phyloP scores from a whole-genome alignment of 1,140 invertebrate genomes.

The Cyphomyrmex costatus region DNA sequence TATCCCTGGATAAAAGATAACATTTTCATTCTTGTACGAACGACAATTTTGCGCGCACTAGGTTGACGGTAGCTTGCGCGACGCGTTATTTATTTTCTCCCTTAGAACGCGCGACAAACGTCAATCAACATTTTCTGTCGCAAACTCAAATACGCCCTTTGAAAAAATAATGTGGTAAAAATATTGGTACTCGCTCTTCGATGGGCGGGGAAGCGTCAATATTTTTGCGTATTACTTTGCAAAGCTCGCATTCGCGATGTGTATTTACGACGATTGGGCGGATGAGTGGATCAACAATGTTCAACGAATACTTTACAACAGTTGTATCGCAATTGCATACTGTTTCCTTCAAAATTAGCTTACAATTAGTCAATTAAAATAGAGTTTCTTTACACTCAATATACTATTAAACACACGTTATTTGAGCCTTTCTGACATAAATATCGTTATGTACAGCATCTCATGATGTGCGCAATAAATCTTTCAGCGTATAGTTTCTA shows the following conservation, averaged over 20 bases:
- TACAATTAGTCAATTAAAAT: not conserved
- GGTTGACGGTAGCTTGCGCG: not conserved
- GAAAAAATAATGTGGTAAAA: conserved; percentile 59
- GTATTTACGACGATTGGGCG: conserved; percentile 40
- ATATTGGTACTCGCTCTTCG: conserved; percentile 42
- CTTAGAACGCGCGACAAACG: conserved; percentile 54
- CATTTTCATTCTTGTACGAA: conserved; percentile 60
- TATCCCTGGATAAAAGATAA: conserved; percentile 59
- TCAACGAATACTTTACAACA: conserved; percentile 29
- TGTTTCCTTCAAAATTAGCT: conserved; percentile 1
- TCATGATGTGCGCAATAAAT: conserved; percentile 24
- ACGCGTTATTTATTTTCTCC: conserved; percentile 53
- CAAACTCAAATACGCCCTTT: conserved; percentile 56
- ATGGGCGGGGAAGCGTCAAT: conserved; percentile 24
- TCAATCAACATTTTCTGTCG: conserved; percentile 59
- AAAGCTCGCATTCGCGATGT: conserved; percentile 42
- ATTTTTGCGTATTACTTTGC: conserved; percentile 52
- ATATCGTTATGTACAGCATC: not conserved
- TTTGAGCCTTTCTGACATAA: not conserved
- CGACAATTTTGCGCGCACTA: conserved; percentile 38
- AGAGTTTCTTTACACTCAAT: too few relatives aligned
- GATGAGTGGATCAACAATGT: conserved; percentile 20
- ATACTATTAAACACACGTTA: not conserved
- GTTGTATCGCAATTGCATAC: not conserved
- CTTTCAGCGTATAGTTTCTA: not conserved